Base-by-base conservation (phyloP, 2,888 invertebrate species). In the Leptopterna dolabrata region DNA sequence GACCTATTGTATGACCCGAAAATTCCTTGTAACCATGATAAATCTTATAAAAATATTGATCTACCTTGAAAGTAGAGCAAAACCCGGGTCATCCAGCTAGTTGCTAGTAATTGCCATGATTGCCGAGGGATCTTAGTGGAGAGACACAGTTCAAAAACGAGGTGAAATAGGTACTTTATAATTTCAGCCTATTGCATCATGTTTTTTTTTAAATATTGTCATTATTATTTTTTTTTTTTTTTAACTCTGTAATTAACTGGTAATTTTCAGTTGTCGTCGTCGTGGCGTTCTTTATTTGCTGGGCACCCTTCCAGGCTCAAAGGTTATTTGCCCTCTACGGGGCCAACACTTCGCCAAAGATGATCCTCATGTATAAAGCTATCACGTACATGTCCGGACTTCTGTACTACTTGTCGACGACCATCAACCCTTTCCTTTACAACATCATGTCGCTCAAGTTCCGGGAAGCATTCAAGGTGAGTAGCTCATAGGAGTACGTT, bases 381-480 rank as follows among this genome's bases (percentile, higher is more conserved):
- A 92, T 97, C 87, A 96, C 95, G 4, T 97, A 97, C 92, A 93
- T 95, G 70, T 97, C 97, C 0, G 98, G 98, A 0, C 94, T 98
- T 0, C 94, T 97, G 88, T 98, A 98, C 93, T 98, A 97, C 92
- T 92, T 98, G 90, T 97, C 97, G 11, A 97, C 98, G 14, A 97
- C 97, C 91, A 95, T 98, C 91, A 98, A 98, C 92, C 98, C 98
- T 0, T 94, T 98, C 89, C 94, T 98, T 45, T 98, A 98, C 93
- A 97, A 98, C 92, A 96, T 97, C 87, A 97, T 98, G 97, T 98
- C 97, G 16, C 95, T 97, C 92, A 98, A 98, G 92, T 98, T 98
- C 91, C 94, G 98, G 78, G 96, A 90, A 30, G 90, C 90, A 7
- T 90, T 90, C 84, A 90, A 90, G 90, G 90, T 90, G 84, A 47